Percentiles rank a stretch among this genome's conserved stretches.
Evolutionary conservation across 2,797 vertebrate species (phyloP).

Genomic region (Loriculus beryllinus): DNA sequence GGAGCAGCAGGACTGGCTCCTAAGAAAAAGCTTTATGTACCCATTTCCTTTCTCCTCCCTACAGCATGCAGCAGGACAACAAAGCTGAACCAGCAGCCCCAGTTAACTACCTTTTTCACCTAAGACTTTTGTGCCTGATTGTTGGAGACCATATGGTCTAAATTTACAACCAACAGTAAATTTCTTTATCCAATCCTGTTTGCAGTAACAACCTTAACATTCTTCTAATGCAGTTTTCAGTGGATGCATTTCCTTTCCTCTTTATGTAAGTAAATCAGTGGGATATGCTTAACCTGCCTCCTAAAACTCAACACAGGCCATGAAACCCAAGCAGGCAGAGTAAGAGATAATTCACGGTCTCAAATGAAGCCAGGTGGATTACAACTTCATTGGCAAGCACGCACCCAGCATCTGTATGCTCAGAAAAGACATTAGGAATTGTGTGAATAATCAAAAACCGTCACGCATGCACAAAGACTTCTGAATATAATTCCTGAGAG

Average conservation of each 20-base stretch:
- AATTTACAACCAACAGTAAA: constrained; percentile 43
- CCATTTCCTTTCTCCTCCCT: background rate
- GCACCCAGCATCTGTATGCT: background rate
- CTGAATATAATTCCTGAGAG: background rate
- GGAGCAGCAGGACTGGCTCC: background rate
- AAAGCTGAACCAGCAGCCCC: background rate
- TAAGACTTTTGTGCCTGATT: background rate
- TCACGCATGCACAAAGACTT: background rate
- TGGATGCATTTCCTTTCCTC: constrained; percentile 24
- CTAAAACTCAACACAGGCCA: constrained; percentile 31
- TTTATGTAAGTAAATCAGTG: background rate
- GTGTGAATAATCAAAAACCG: background rate
- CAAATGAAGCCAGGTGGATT: constrained; percentile 27
- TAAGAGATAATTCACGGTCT: constrained; percentile 14
- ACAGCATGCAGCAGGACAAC: background rate
- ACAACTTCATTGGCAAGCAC: background rate
- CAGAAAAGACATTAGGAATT: background rate
- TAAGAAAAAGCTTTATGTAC: background rate
- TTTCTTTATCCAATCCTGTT: background rate
- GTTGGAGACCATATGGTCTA: background rate
- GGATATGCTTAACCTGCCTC: background rate
- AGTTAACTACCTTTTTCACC: background rate
- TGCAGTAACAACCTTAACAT: background rate
- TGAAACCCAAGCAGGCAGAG: constrained; percentile 28
- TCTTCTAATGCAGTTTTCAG: background rate